Base-by-base conservation (phyloP, 2,888 invertebrate genomes). In the Caenorhabditis sp. region DNA sequence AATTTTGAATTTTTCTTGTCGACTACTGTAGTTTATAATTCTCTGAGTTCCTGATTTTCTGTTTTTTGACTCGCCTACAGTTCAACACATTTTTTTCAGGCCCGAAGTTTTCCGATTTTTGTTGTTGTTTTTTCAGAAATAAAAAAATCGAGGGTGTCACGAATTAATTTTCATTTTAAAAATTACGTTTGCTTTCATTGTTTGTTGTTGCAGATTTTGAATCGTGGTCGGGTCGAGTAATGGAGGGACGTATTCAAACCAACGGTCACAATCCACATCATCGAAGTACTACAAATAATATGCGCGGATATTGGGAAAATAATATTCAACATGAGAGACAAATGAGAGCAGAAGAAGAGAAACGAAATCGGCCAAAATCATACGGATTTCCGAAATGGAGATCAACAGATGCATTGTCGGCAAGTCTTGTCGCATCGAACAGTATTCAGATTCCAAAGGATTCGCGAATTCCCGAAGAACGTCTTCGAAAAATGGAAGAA, bases 381-480 rank as follows among this genome's bases (percentile, higher is more conserved):
- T 84, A 79, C 66, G 82, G 78, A 43, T 84, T 84, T 66, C 84
- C 84, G 17, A 76, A 77, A 68, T 84, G 84, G 84, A 67, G 84
- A 53, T 83, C 83, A 3, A 83, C 76, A 37, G 84, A 84, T 69
- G 84, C 85, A 17, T 62, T 85, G n/a, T 80, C 83, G 0, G 85
- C 85, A 0, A 83, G 82, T 0, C 68, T 85, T 19, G 84, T 85
- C 1, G 85, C 85, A 4, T 85, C 85, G 4, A 73, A 83, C 65
- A 71, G 76, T 23, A 76, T 79, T 50, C 70, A 74, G 62, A 79
- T 85, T 26, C 85, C 85, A 0, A 69, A 65, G 5, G 84, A 84
- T 70, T 76, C 76, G 53, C 58, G 79, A 23, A 79, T 84, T 43
- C 84, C 84, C 0, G 80, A 79, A 50, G 77, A 83, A 27, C 59